Evolutionary conservation across 2,797 vertebrate genomes (phyloP).

Genomic region (Sebastes alutus): DNA sequence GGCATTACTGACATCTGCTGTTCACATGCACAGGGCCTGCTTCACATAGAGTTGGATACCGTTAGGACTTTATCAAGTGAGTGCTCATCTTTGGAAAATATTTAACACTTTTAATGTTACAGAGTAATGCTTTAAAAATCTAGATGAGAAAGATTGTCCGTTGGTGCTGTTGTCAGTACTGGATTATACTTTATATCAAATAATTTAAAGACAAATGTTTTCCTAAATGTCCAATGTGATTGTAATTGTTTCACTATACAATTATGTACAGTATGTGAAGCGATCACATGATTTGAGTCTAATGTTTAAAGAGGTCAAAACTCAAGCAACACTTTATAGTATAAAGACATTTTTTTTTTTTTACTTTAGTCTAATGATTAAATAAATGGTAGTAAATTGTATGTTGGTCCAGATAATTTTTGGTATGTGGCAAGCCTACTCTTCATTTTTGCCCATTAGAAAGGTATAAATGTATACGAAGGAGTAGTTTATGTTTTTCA

Average conservation of each 20-base stretch:
- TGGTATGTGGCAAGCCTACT: not conserved
- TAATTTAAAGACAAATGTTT: not conserved
- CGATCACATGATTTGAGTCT: not conserved
- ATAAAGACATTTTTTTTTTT: too few relatives aligned
- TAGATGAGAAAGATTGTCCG: not conserved
- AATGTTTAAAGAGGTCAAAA: not conserved
- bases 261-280: not conserved
- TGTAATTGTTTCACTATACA: not conserved
- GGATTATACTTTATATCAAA: not conserved
- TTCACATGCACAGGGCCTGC: constrained; percentile 49
- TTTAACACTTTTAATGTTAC: not conserved
- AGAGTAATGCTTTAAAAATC: not conserved
- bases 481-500: not conserved
- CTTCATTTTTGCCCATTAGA: not conserved
- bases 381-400: not conserved
- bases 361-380: not conserved
- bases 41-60: not conserved
- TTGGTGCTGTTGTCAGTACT: not conserved
- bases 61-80: not conserved
- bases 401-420: not conserved
- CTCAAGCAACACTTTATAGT: too few relatives aligned
- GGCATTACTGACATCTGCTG: constrained; percentile 79
- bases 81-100: not conserved
- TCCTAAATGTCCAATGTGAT: not conserved
- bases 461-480: not conserved